phyloP scores from a whole-genome alignment of 2,888 invertebrate genomes.

The Sinhomidia bicolor region DNA sequence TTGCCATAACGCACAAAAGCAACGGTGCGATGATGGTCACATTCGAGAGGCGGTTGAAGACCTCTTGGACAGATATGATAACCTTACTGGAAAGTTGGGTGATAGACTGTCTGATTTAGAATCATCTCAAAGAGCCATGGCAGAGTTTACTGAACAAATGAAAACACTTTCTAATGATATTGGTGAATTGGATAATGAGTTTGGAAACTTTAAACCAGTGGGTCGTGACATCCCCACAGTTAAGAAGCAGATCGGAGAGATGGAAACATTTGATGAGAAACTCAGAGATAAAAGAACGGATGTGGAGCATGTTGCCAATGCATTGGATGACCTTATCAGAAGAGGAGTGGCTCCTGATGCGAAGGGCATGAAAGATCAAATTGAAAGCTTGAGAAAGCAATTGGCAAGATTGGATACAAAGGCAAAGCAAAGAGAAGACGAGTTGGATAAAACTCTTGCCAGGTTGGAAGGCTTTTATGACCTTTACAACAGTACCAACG shows the following conservation, averaged over 20 bases:
- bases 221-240: conserved; percentile 94
- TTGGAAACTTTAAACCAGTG: conserved; percentile 92
- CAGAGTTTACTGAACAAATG: conserved; percentile 93
- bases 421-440: conserved; percentile 89
- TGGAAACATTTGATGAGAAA: conserved; percentile 82
- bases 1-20: conserved; percentile 88
- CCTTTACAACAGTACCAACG: conserved; percentile 88
- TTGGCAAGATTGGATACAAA: conserved; percentile 91
- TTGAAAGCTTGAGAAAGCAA: conserved; percentile 90
- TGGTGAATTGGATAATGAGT: conserved; percentile 90
- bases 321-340: conserved; percentile 90
- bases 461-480: conserved; percentile 93
- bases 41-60: conserved; percentile 90
- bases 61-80: conserved; percentile 89
- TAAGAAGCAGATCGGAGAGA: conserved; percentile 91
- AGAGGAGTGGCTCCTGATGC: conserved; percentile 93
- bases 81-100: conserved; percentile 89
- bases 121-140: conserved; percentile 92
- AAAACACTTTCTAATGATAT: conserved; percentile 90
- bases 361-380: conserved; percentile 89
- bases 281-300: conserved; percentile 82
- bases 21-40: conserved; percentile 88
- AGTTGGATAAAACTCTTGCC: conserved; percentile 89
- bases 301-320: conserved; percentile 86
- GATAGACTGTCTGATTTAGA: conserved; percentile 91